Conservation (phyloP, 2,797 vertebrate genomes). For the Myoxocephalus aenaeus region DNA sequence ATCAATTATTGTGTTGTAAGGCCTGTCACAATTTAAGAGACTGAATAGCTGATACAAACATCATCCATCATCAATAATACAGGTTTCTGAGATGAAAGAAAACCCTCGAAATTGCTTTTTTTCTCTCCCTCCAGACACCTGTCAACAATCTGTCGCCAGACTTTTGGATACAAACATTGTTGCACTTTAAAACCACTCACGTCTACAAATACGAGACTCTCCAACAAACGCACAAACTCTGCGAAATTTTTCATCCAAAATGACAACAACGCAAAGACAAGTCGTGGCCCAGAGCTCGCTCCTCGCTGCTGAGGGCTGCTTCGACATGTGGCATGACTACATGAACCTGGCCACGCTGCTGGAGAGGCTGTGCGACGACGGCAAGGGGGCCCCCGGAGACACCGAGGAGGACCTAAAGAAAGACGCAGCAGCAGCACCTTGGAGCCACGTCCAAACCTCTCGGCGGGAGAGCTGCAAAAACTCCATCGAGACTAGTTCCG, state of each 20-base stretch:
- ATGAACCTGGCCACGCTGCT: slow-evolving; percentile 79
- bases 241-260: background rate
- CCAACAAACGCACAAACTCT: background rate
- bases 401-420: background rate
- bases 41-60: background rate
- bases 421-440: background rate
- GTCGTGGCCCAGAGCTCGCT: background rate
- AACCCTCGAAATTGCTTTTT: background rate
- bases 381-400: background rate
- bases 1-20: background rate
- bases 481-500: background rate
- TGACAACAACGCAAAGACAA: slow-evolving; percentile 14
- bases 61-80: background rate
- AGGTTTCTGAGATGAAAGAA: slow-evolving; percentile 24
- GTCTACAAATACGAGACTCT: slow-evolving; percentile 48
- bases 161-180: slow-evolving; percentile 27
- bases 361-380: slow-evolving; percentile 30
- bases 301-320: slow-evolving; percentile 32
- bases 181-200: slow-evolving; percentile 3
- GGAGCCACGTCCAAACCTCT: background rate
- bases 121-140: slow-evolving; percentile 16
- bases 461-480: background rate
- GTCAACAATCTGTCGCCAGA: background rate
- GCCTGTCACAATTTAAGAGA: background rate
- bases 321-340: slow-evolving; percentile 89